Base-by-base conservation (phyloP, 2,113 vertebrate genomes). In the Varanus komodoensis region DNA sequence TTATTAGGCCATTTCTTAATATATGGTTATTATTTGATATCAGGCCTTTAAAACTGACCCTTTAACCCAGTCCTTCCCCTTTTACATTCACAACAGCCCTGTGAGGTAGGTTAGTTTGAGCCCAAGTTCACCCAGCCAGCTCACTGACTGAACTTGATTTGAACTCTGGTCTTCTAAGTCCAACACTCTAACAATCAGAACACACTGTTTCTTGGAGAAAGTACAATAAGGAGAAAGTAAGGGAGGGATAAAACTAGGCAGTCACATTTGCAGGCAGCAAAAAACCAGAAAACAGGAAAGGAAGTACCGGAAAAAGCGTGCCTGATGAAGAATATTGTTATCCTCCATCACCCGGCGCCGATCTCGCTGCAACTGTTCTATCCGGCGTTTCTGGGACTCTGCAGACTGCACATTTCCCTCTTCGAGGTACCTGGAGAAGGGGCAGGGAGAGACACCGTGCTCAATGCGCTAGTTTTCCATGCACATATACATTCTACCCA, bases 341-440 rank as follows among this genome's bases (percentile, higher is more conserved):
- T 99, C 98, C 52, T 97, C 96, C 98, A 99, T 97, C n/a, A 98
- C 97, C 61, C 97, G 97, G 89, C 98, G 97, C 78, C 98, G 95
- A 74, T 98, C 98, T 11, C 99, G 96, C 94, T 99, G 99, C 5
- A 98, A 97, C 96, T 98, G 97, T 95, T 99, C 99, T 2, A 99
- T 98, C 82, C 98, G 97, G 0, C 98, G 97, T 93, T 99, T 99
- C 93, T 96, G 97, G 19, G 98, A 97, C 92, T 99, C 98, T 0
- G 98, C 98, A 0, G 98, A 98, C 0, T 97, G 93, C 38, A 98
- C 95, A 44, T 98, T 98, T 0, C 98, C 99, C 77, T 98, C 97
- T 93, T 99, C 99, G 93, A 99, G 95, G 84, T 98, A 98, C 96
- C 99, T 99, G 91, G 15, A 32, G 6, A 14, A 17, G 2, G 25